phyloP scores from a whole-genome alignment of 1,140 invertebrate species.

The Drosophila saltans region DNA sequence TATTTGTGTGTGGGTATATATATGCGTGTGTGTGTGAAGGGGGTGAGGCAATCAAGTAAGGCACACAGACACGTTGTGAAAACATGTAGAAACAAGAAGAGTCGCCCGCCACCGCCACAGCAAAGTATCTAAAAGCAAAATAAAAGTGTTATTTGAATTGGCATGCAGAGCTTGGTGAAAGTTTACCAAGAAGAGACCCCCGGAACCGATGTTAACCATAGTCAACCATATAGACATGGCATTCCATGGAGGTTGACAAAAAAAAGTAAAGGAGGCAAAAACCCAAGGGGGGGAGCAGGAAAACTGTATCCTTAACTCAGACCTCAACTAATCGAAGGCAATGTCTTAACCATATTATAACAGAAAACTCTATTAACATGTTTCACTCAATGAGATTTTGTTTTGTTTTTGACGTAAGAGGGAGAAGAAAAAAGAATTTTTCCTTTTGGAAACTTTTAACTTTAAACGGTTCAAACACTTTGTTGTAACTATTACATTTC shows the following conservation, averaged over 20 bases:
- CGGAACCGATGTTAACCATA: neutral
- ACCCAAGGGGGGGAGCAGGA: too few relatives aligned
- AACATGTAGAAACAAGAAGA: conserved; percentile 28
- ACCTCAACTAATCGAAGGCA: neutral
- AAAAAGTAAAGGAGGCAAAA: too few relatives aligned
- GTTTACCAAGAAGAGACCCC: conserved; percentile 35
- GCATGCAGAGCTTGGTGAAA: conserved; percentile 75
- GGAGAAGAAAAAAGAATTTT: too few relatives aligned
- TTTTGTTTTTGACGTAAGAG: neutral
- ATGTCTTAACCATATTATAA: conserved; percentile 26
- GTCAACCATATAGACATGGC: neutral
- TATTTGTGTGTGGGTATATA: neutral
- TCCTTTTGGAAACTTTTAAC: too few relatives aligned
- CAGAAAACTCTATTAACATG: neutral
- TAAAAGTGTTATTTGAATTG: conserved; percentile 81
- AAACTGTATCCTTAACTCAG: neutral
- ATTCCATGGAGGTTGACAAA: neutral
- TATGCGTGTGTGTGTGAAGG: neutral
- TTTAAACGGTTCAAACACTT: too few relatives aligned
- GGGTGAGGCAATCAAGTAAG: conserved; percentile 73
- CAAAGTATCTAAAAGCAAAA: conserved; percentile 57
- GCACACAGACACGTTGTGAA: conserved; percentile 69
- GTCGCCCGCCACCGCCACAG: conserved; percentile 14
- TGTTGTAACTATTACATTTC: too few relatives aligned
- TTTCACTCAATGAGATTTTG: neutral